These are phyloP conservation scores for Bhutanitis thaidina DNA, from an alignment of 2,888 invertebrate species.

Conservation along the genomic window DNA sequence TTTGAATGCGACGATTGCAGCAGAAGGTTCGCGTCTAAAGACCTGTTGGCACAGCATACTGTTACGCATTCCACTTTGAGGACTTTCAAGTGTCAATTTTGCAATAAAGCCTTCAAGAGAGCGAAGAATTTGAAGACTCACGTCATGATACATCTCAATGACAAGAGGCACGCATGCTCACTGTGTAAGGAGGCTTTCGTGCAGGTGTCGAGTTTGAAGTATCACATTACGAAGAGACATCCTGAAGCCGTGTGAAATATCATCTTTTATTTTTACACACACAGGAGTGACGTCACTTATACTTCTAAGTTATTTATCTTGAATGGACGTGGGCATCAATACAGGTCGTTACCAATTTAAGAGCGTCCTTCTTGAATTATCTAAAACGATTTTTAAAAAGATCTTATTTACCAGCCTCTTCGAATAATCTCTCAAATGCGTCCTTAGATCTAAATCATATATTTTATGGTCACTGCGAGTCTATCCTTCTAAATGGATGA, in stretches of 20 bases:
- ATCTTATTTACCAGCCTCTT: too few relatives aligned
- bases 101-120: constrained; percentile 35
- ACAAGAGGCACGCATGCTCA: constrained; percentile 37
- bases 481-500: too few relatives aligned
- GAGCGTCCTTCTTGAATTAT: too few relatives aligned
- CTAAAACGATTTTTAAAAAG: too few relatives aligned
- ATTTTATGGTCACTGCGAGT: too few relatives aligned
- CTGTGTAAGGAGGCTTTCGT: constrained; percentile 43
- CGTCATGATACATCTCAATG: constrained; percentile 25
- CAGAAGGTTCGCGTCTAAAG: constrained; percentile 56
- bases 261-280: too few relatives aligned
- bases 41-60: constrained; percentile 34
- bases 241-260: neutral
- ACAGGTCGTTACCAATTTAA: too few relatives aligned
- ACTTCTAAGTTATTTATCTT: too few relatives aligned
- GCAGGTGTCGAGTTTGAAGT: neutral
- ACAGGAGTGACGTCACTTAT: too few relatives aligned
- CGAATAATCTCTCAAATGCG: too few relatives aligned
- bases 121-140: constrained; percentile 32
- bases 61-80: constrained; percentile 37
- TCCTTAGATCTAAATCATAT: too few relatives aligned
- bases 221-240: neutral
- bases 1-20: constrained; percentile 66
- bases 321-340: too few relatives aligned
- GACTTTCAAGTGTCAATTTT: constrained; percentile 35